A percentile compares a stretch with the other conserved stretches of the same genome.
Evolutionary conservation across 2,888 invertebrate genomes (phyloP).

Genomic region (Megalurothrips usitatus): DNA sequence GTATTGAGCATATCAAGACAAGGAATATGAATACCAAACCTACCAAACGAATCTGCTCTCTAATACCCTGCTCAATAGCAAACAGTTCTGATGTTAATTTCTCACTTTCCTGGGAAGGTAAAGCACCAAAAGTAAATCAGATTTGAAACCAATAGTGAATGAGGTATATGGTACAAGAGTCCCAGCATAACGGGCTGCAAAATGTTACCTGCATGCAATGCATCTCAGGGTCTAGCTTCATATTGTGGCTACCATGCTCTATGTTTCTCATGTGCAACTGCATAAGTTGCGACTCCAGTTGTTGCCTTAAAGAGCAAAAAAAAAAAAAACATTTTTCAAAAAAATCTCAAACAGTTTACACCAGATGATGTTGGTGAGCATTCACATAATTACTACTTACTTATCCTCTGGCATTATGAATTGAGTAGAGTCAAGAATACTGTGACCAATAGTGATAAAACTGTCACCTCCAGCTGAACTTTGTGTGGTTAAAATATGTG

Average conservation of each 20-base stretch:
- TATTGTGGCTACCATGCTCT: conserved; percentile 58
- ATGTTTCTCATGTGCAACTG: conserved; percentile 56
- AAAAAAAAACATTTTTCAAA: conserved; percentile 29
- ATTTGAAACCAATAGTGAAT: conserved; percentile 23
- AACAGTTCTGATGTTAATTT: conserved; percentile 56
- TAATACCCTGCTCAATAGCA: conserved; percentile 58
- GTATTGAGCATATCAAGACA: neutral
- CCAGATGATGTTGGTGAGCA: conserved; percentile 28
- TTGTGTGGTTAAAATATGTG: conserved; percentile 40
- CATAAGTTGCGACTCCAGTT: conserved; percentile 57
- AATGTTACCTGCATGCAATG: conserved; percentile 24
- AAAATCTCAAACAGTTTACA: neutral
- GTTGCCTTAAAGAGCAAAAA: conserved; percentile 44
- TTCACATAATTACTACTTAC: neutral
- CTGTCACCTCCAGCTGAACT: conserved; percentile 46
- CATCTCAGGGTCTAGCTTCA: conserved; percentile 46
- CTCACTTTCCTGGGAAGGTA: conserved; percentile 51
- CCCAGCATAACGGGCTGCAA: neutral
- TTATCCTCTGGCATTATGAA: conserved; percentile 32
- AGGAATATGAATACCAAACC: conserved; percentile 31
- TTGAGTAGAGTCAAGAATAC: conserved; percentile 41
- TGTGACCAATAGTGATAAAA: conserved; percentile 50
- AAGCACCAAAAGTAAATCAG: conserved; percentile 34
- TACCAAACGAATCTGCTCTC: conserved; percentile 51
- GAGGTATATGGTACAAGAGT: neutral